Evolutionary conservation across 1,140 invertebrate genomes (phyloP).

Genomic region (Streblospio benedicti): DNA sequence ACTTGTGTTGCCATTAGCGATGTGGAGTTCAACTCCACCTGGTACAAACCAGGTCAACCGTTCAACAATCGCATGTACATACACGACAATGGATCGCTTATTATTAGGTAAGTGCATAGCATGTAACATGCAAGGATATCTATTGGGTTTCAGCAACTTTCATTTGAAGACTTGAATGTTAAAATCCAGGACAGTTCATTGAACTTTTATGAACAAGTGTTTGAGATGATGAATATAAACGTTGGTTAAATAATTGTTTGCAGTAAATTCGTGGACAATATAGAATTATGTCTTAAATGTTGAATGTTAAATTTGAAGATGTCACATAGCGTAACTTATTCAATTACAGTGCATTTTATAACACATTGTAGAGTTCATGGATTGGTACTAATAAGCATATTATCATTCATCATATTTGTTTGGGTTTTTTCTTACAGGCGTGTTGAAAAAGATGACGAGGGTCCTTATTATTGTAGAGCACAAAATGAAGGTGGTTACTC

Average conservation of each 20-base stretch:
- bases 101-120: constrained; percentile 33
- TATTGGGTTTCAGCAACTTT: no score
- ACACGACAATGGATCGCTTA: constrained; percentile 35
- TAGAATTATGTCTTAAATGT: background rate
- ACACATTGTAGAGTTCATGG: no score
- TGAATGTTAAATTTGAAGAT: background rate
- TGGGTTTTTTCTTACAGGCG: no score
- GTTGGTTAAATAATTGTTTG: background rate
- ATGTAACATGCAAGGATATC: no score
- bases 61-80: background rate
- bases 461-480: constrained; percentile 49
- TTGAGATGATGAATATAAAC: no score
- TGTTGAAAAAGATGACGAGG: constrained; percentile 42
- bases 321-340: background rate
- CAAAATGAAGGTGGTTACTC: constrained; percentile 48
- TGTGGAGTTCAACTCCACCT: constrained; percentile 49
- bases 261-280: background rate
- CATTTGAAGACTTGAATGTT: no score
- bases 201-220: no score
- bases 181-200: no score
- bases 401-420: no score
- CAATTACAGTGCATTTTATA: no score
- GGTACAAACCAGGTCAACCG: constrained; percentile 34
- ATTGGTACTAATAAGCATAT: no score
- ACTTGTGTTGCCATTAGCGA: constrained; percentile 48